These are phyloP conservation scores for Ispidina lecontei DNA, from an alignment of 2,797 vertebrate species.

Conservation along the genomic window DNA sequence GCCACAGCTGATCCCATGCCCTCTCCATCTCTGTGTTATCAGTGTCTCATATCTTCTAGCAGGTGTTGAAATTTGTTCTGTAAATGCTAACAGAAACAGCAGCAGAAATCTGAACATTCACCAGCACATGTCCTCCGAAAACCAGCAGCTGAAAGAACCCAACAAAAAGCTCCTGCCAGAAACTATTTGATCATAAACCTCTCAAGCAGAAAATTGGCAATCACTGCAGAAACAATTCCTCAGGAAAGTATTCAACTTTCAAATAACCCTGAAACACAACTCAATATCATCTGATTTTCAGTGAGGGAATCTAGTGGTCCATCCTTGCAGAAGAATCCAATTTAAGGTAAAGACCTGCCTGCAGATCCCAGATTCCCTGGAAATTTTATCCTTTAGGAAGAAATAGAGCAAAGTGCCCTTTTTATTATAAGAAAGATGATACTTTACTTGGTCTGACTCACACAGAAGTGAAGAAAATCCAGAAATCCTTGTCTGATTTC, in stretches of 20 bases:
- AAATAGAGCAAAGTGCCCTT: neutral
- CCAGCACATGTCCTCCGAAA: constrained; percentile 44
- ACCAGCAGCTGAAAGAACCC: constrained; percentile 62
- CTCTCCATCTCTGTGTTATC: constrained; percentile 43
- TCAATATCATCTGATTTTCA: constrained; percentile 64
- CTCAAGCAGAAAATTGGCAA: constrained; percentile 84
- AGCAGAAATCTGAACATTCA: constrained; percentile 56
- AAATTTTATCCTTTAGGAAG: neutral
- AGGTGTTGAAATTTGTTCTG: constrained; percentile 66
- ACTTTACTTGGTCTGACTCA: neutral
- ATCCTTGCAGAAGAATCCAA: neutral
- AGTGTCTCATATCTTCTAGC: constrained; percentile 54
- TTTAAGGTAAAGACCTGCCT: neutral
- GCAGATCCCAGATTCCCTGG: neutral
- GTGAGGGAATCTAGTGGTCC: neutral
- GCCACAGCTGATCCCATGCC: constrained; percentile 48
- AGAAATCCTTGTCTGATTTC: neutral
- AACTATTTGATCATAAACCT: constrained; percentile 78
- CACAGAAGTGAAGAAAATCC: neutral
- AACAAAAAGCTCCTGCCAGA: constrained; percentile 66
- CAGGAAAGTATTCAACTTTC: constrained; percentile 79
- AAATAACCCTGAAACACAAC: constrained; percentile 75
- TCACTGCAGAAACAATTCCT: constrained; percentile 78
- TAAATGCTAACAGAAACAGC: constrained; percentile 70
- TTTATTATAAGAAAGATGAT: neutral